Base-by-base conservation (phyloP, 2,888 invertebrate genomes). In the Epinotia demarniana region DNA sequence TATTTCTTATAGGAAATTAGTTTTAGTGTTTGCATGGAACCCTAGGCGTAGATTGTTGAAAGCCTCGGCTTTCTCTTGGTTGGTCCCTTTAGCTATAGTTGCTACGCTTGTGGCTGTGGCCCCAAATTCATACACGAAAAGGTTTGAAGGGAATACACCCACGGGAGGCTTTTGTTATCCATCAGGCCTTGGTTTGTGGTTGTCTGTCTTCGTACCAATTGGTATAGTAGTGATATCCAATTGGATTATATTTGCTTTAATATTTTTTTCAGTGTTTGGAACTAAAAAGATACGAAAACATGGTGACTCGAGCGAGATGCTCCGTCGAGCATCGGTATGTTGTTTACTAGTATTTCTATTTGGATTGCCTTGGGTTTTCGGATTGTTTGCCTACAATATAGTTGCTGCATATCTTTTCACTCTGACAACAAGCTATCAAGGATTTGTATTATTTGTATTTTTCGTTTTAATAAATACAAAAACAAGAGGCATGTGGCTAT, bases 1-100 rank as follows among this genome's bases (percentile, higher is more conserved):
- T 43, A 85, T 95, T 63, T 95, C 95, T 78, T 95, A 95, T 83
- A 88, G 95, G 66, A 90, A 95, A 57, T 94, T 95, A 79, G 95
- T 96, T n/a, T 92, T 92, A 80, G 94, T 95, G 12, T 89, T 95
- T 43, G 92, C 92, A 0, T 89, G 89, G 1, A 86, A 88, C 57
- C 90, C 92, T n/a, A 89, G 93, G 1, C 87, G 92, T 60, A 92
- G 95, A 80, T 87, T 95, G 39, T 82, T 94, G 67, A 95, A 95
- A 85, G 92, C 94, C 0, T 88, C 92, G 13, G 63, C 94, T 0
- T 92, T 95, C 74, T 95, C 95, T 2, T 95, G 95, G 95, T 91
- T 95, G 5, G 77, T 87, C 43, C 93, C 93, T 0, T 53, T 90
- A 16, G 69, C 92, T 13, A 90, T 94, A 0, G 87, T 94, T 2